Base-by-base conservation (phyloP, 2,888 invertebrate species). In the Pilophorus perplexus region DNA sequence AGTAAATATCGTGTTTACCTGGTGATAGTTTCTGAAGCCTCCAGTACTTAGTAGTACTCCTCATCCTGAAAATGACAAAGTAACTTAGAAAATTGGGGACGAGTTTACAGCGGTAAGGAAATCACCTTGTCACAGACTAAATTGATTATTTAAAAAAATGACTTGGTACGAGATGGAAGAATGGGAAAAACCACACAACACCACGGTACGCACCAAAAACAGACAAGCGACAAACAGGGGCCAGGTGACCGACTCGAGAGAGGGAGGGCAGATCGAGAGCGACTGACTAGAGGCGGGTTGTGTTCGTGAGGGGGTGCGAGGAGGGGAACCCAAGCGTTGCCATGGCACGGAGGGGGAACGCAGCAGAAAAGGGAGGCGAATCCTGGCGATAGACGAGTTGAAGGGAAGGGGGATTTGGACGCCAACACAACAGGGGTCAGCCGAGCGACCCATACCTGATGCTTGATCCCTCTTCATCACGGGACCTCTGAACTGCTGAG, bases 251-350 rank as follows among this genome's bases (percentile, higher is more conserved):
- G 59, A 20, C 27, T 23, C 25, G 40, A 23, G 44, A 59, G 28
- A 16, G 42, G 59, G n/a, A 42, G 59, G 59, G 59, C 59, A 59
- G 59, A 42, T 59, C 40, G 40, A 40, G 59, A 59, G 59, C 59
- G 59, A 59, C 59, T 59, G 42, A 28, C 27, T 28, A 18, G 52
- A 14, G 52, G 16, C 18, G 28, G 16, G 25, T 22, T 18, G 52
- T 28, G 28, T 25, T 5, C 33, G 27, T 18, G 27, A 33, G 28
- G 52, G 28, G 52, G 52, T 28, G 27, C 25, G 2, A 52, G 1
- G 28, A 14, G 14, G 22, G 20, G 46, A 4, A 33, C 28, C 20
- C 48, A 48, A 48, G 48, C 48, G 48, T 48, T 48, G 48, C 48
- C 48, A 23, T 48, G 48, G 48, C 4, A 18, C 25, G 28, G 52